These are phyloP conservation scores for Knipowitschia caucasica DNA, from an alignment of 2,797 vertebrate species.

Conservation along the genomic window DNA sequence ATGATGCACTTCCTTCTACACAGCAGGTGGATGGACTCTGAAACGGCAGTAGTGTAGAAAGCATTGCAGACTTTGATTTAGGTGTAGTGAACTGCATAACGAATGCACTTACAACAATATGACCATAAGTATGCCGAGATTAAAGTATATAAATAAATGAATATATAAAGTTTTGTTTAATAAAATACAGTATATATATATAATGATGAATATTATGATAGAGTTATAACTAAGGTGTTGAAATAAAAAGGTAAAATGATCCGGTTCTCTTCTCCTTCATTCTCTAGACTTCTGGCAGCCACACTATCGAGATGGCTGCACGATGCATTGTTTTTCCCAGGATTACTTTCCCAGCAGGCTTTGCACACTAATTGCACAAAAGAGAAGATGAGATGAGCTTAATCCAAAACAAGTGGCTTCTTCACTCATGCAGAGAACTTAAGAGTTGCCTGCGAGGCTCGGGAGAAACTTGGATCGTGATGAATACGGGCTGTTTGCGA, in stretches of 20 bases:
- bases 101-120: constrained; percentile 70
- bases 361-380: constrained; percentile 51
- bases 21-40: constrained; percentile 43
- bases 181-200: constrained; percentile 72
- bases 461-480: constrained; percentile 31
- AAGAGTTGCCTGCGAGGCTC: constrained; percentile 25
- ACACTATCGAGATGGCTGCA: constrained; percentile 33
- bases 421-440: constrained; percentile 37
- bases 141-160: constrained; percentile 54
- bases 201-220: constrained; percentile 72
- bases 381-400: constrained; percentile 49
- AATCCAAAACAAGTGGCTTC: constrained; percentile 48
- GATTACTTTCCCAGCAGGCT: constrained; percentile 56
- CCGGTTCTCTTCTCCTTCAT: constrained; percentile 51
- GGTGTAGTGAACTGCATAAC: constrained; percentile 73
- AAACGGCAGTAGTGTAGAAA: constrained; percentile 72
- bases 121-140: constrained; percentile 76
- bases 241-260: constrained; percentile 77
- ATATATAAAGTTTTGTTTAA: constrained; percentile 69
- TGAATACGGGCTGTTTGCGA: constrained; percentile 24
- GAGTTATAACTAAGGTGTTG: constrained; percentile 76
- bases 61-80: constrained; percentile 71
- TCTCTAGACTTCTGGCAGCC: constrained; percentile 55
- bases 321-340: constrained; percentile 47
- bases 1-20: constrained; percentile 47